Conservation (phyloP, 2,113 vertebrate species). For the Peromyscus polionotus region DNA sequence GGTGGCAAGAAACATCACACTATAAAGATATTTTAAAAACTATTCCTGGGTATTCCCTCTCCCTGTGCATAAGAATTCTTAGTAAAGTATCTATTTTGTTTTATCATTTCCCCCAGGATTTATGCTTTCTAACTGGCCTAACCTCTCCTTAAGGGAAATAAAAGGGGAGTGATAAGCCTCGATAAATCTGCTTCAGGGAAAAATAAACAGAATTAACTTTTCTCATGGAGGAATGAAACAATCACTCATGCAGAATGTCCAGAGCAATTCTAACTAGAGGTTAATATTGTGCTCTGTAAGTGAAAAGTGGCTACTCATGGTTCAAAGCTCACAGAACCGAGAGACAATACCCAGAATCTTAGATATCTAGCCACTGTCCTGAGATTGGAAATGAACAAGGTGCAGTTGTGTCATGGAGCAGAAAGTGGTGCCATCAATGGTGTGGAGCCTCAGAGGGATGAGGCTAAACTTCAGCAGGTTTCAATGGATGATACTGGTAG, state of each 20-base stretch:
- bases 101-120: not conserved
- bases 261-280: not conserved
- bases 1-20: not conserved
- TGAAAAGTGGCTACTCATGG: not conserved
- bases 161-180: not conserved
- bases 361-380: not conserved
- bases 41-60: not conserved
- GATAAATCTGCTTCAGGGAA: not conserved
- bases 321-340: not conserved
- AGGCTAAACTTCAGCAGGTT: not conserved
- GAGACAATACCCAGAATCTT: not conserved
- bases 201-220: constrained; percentile 31
- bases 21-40: not conserved
- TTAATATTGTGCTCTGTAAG: not conserved
- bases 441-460: fast-evolving
- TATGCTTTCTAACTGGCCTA: not conserved
- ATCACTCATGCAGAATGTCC: not conserved
- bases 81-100: not conserved
- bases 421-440: not conserved
- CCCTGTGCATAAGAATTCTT: not conserved
- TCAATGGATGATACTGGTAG: not conserved
- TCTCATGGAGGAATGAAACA: not conserved
- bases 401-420: not conserved
- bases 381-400: not conserved
- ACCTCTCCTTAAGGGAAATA: not conserved